A percentile compares a stretch with the other conserved stretches of the same genome.
phyloP scores from a whole-genome alignment of 2,797 vertebrate species.

The Synanceia verrucosa region DNA sequence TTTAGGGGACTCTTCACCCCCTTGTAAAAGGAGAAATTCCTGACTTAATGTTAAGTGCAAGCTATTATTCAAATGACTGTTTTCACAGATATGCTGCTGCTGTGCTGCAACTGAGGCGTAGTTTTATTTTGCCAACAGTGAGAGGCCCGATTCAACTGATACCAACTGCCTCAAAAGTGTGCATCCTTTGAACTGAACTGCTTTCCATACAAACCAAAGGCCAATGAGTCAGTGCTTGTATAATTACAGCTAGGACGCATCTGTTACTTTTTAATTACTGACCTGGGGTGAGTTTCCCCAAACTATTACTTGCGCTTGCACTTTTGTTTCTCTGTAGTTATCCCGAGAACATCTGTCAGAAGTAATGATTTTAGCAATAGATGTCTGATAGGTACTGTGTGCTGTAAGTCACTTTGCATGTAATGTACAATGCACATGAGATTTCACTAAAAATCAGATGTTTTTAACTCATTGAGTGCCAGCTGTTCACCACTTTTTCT shows the following conservation, averaged over 20 bases:
- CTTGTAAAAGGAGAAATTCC: conserved; percentile 38
- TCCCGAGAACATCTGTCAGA: conserved; percentile 13
- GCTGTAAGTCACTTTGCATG: not conserved
- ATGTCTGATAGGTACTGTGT: not conserved
- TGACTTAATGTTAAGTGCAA: conserved; percentile 29
- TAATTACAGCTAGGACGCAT: conserved; percentile 67
- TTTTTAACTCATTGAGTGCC: too few species aligned
- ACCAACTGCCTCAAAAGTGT: conserved; percentile 28
- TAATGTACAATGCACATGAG: not conserved
- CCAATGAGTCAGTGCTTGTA: conserved; percentile 52
- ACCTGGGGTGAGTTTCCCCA: conserved; percentile 53
- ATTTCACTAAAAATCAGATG: not conserved
- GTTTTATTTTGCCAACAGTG: conserved; percentile 5
- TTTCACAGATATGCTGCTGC: not conserved
- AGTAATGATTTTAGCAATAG: conserved; percentile 7
- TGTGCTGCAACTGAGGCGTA: not conserved
- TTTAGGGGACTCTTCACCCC: conserved; percentile 38
- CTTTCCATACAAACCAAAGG: conserved; percentile 57
- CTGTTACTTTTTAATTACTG: conserved; percentile 69
- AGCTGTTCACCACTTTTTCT: too few species aligned
- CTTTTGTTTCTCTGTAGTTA: conserved; percentile 20
- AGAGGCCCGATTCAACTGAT: conserved; percentile 16
- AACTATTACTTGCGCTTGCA: conserved; percentile 28
- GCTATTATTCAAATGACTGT: conserved; percentile 23
- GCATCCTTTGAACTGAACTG: conserved; percentile 42